Evolutionary conservation across 2,888 invertebrate genomes (phyloP), one percentile per base, ranked within the genome.

Genomic region (Stenodema calcarata): DNA sequence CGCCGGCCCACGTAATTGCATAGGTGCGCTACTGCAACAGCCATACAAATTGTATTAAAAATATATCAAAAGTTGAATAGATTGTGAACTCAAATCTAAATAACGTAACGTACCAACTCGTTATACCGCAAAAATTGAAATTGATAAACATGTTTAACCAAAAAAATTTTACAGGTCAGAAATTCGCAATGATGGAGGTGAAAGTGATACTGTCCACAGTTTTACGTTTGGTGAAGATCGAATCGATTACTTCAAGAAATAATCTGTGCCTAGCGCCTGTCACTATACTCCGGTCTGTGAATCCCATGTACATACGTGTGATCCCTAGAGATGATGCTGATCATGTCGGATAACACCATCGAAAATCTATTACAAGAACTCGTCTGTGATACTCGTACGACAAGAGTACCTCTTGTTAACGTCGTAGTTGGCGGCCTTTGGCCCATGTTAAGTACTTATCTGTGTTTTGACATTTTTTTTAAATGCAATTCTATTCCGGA

Each of bases 1-100:
- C 87, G 92, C 92, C 4, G 92, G 92, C n/a, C 91, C 92, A 0
- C 89, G 92, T 80, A 92, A 92, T 89, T 92, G 92, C 88, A 91
- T 92, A 83, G 90, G 90, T 90, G 35, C 2, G 35, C 2, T 35
- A 35, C 35, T 7, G 7, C 35, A 35, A 35, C n/a, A n/a, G n/a
- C n/a, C n/a, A n/a, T n/a, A n/a, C n/a, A n/a, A n/a, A n/a, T n/a
- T n/a, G n/a, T n/a, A n/a, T n/a, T n/a, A n/a, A n/a, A n/a, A n/a
- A n/a, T n/a, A n/a, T n/a, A n/a, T n/a, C n/a, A n/a, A n/a, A n/a
- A n/a, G n/a, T n/a, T n/a, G n/a, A n/a, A n/a, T n/a, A n/a, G n/a
- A n/a, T n/a, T n/a, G n/a, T n/a, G n/a, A n/a, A n/a, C n/a, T n/a
- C n/a, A n/a, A n/a, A n/a, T n/a, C n/a, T n/a, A n/a, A n/a, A n/a